Evolutionary conservation across 2,888 invertebrate species (phyloP).

Genomic region (Xanthostigma xanthostigma): DNA sequence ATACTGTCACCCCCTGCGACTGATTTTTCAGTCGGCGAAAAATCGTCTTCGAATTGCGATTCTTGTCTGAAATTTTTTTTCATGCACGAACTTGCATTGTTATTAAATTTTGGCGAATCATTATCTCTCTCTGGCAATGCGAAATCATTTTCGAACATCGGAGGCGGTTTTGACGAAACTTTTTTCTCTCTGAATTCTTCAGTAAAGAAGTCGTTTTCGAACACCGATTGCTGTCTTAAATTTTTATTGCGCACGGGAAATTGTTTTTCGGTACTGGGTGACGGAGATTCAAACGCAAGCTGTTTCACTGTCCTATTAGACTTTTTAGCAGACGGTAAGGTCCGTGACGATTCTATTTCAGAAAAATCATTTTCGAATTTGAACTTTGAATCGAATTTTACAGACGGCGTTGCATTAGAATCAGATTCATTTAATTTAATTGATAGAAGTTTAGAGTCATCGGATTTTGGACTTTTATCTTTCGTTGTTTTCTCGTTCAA

Average conservation of each 20-base stretch:
- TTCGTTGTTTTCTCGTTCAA: not conserved
- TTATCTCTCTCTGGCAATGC: conserved; percentile 28
- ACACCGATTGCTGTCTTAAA: conserved; percentile 11
- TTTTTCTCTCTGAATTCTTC: conserved; percentile 23
- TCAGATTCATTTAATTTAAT: not conserved
- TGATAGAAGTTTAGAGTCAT: not conserved
- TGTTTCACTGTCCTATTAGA: not conserved
- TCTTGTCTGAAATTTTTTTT: conserved; percentile 17
- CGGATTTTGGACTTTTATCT: conserved; percentile 1
- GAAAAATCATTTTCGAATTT: conserved; percentile 47
- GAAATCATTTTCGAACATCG: conserved; percentile 58
- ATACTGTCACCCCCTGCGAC: not conserved
- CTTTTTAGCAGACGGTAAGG: too few species aligned
- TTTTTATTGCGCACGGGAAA: conserved; percentile 5
- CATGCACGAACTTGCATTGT: conserved; percentile 14
- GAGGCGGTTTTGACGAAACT: conserved; percentile 35
- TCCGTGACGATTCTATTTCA: conserved; percentile 24
- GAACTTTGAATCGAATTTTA: not conserved
- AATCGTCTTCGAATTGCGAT: conserved; percentile 40
- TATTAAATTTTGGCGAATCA: conserved; percentile 13
- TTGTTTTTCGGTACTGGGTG: conserved; percentile 1
- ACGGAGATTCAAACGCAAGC: not conserved
- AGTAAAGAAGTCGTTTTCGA: conserved; percentile 15
- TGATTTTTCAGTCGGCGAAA: conserved; percentile 30
- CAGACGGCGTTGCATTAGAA: not conserved